Percentiles rank a stretch among this genome's conserved stretches.
These are phyloP conservation scores for Lasioglossum leucozonium DNA, from an alignment of 2,888 invertebrate genomes.

Conservation along the genomic window DNA sequence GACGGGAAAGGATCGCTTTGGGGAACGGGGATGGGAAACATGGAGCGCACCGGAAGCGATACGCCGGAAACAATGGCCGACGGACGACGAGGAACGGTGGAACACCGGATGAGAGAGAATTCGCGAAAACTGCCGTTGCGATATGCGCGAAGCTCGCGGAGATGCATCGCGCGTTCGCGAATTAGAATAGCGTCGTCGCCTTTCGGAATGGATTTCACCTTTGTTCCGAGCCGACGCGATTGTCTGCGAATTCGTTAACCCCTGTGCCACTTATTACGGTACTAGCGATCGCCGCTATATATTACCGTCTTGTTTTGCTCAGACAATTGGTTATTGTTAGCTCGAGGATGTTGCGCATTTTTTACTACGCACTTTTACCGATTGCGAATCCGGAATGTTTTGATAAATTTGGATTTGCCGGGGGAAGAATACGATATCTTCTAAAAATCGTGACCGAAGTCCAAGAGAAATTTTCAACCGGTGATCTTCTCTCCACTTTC, in stretches of 20 bases:
- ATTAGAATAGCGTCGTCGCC: not conserved
- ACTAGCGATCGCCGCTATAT: not conserved
- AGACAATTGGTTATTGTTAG: not conserved
- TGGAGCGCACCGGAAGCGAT: conserved; percentile 8
- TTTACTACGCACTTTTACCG: too few species aligned
- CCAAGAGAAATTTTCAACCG: not conserved
- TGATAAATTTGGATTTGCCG: not conserved
- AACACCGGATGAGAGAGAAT: conserved; percentile 24
- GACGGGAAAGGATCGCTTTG: not conserved
- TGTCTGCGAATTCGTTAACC: not conserved
- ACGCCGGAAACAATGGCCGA: conserved; percentile 35
- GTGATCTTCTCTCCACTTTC: not conserved
- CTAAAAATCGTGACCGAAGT: too few species aligned
- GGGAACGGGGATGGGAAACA: not conserved
- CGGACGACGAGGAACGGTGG: not conserved
- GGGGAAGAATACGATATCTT: too few species aligned
- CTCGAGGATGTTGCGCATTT: not conserved
- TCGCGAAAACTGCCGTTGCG: conserved; percentile 13
- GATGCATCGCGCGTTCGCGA: not conserved
- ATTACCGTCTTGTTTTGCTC: not conserved
- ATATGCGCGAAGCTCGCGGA: not conserved
- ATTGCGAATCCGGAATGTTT: too few species aligned
- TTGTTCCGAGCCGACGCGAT: not conserved
- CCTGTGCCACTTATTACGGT: not conserved
- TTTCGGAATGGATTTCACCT: not conserved